Conservation (phyloP, 2,888 invertebrate species). For the Phytoseiulus persimilis region DNA sequence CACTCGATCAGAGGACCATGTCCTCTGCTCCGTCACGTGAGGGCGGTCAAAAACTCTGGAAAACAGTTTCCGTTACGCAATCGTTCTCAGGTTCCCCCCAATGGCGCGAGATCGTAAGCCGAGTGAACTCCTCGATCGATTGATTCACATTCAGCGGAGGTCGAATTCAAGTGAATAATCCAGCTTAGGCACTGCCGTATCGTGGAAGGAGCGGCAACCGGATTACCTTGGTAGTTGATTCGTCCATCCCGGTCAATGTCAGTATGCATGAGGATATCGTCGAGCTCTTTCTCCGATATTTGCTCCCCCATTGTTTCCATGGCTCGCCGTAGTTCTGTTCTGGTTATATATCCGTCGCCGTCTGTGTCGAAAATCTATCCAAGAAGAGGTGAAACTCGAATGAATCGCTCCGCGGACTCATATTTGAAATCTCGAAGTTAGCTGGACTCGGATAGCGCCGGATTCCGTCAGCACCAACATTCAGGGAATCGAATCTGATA, state of each 20-base stretch:
- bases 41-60: background rate
- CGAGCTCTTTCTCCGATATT: conserved; percentile 65
- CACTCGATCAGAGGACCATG: background rate
- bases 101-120: background rate
- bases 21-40: background rate
- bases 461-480: too few species aligned
- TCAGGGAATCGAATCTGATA: too few species aligned
- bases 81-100: background rate
- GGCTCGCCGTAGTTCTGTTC: conserved; percentile 64
- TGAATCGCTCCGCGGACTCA: conserved; percentile 64
- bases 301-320: conserved; percentile 73
- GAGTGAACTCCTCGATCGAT: background rate
- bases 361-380: conserved; percentile 74
- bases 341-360: conserved; percentile 76
- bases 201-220: background rate
- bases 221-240: conserved; percentile 65
- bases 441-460: too few species aligned
- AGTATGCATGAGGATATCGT: conserved; percentile 64
- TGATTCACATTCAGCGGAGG: background rate
- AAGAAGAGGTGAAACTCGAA: background rate
- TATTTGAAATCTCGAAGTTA: too few species aligned
- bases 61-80: background rate
- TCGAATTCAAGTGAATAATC: background rate
- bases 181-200: background rate
- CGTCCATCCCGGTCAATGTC: conserved; percentile 70